Evolutionary conservation across 1,140 invertebrate species (phyloP), one percentile per base, ranked within the genome.

Genomic region (Dryas iulia): DNA sequence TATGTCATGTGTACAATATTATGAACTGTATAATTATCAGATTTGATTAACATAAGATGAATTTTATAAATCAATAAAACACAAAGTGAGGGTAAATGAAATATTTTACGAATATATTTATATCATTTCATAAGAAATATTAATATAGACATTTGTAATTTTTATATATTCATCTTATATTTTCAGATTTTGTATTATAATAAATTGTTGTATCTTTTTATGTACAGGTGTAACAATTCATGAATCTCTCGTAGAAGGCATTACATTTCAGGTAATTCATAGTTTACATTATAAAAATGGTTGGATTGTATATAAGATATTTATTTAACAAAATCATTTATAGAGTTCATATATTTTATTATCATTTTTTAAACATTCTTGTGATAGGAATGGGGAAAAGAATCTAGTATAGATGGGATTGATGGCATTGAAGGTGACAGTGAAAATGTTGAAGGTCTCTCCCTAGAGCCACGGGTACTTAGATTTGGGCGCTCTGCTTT

Each of bases 221-320:
- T 39, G 82, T 79, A 8, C 83, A 89, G 85, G 78, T 78, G 78
- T 82, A 14, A 75, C 82, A 73, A 76, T 89, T 58, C 87, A 89
- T 66, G 84, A 88, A 58, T 78, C 83, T 47, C 62, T 89, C 21
- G 72, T 84, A 71, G 87, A 89, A 72, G 85, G 85, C 18, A 80
- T 89, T 66, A 81, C 79, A 73, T 86, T 87, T 77, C 85, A 89
- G 81, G 87, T 89, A 82, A 76, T 47, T 21, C 26, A 59, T 11
- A 28, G 11, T 60, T 64, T 58, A 28, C n/a, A n/a, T n/a, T n/a
- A n/a, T n/a, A n/a, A n/a, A n/a, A n/a, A n/a, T n/a, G n/a, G n/a
- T n/a, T n/a, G n/a, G n/a, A n/a, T n/a, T n/a, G n/a, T n/a, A n/a
- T n/a, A n/a, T n/a, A n/a, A n/a, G n/a, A n/a, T n/a, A n/a, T n/a